A percentile compares a stretch with the other conserved stretches of the same genome.
phyloP scores from a whole-genome alignment of 2,113 vertebrate genomes.

The Theristicus caerulescens region DNA sequence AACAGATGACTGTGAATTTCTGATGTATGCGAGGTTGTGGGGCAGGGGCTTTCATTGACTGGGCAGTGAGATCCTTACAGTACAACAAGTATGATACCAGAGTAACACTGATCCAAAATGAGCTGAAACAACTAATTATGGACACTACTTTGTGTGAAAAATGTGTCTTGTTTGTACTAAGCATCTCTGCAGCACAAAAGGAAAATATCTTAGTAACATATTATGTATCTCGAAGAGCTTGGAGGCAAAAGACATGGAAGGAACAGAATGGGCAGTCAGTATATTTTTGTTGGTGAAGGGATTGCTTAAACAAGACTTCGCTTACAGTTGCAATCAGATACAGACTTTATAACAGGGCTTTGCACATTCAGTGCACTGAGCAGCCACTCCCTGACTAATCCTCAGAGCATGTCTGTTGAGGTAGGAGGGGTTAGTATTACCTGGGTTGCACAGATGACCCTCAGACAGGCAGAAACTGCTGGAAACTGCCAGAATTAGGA shows the following conservation, averaged over 20 bases:
- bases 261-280: not conserved
- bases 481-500: not conserved
- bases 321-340: not conserved
- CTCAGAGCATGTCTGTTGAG: not conserved
- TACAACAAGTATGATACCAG: not conserved
- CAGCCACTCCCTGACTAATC: conserved; percentile 22
- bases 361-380: conserved; percentile 6
- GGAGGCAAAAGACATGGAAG: not conserved
- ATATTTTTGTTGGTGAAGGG: not conserved
- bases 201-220: not conserved
- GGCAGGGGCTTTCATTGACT: not conserved
- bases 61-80: not conserved
- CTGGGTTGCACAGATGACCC: not conserved
- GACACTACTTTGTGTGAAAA: not conserved
- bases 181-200: not conserved
- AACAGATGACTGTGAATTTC: not conserved
- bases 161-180: not conserved
- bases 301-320: conserved; percentile 21
- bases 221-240: not conserved
- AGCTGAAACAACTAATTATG: not conserved
- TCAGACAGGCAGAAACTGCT: not conserved
- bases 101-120: not conserved
- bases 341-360: not conserved
- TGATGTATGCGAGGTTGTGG: fast-evolving
- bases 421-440: not conserved